Evolutionary conservation across 2,888 invertebrate species (phyloP).

Genomic region (Tetropium fuscum): DNA sequence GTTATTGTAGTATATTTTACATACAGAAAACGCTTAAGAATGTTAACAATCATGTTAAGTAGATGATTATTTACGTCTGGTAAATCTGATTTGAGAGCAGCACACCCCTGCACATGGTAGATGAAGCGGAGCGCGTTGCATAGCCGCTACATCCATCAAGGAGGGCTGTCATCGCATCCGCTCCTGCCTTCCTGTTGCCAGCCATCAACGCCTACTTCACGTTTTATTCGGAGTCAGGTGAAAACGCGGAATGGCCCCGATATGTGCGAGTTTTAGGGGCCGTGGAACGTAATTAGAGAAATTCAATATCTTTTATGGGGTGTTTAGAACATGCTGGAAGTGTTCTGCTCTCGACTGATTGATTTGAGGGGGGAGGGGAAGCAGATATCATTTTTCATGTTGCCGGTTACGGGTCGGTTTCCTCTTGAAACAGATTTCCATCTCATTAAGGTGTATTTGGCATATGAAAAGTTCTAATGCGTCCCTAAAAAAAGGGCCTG

Average conservation of each 20-base stretch:
- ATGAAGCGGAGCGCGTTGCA: slow-evolving; percentile 11
- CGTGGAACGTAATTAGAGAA: slow-evolving; percentile 38
- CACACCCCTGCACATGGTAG: slow-evolving; percentile 8
- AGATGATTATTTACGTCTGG: too few relatives aligned
- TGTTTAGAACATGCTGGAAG: slow-evolving; percentile 14
- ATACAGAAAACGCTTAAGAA: too few relatives aligned
- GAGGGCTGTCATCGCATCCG: slow-evolving; percentile 41
- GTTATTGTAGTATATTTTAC: too few relatives aligned
- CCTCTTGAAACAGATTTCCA: slow-evolving; percentile 13
- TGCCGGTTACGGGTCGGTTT: background rate
- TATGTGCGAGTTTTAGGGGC: slow-evolving; percentile 9
- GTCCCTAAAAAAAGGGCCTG: background rate
- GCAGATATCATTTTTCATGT: slow-evolving; percentile 19
- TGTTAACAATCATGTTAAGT: too few relatives aligned
- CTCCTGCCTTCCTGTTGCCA: slow-evolving; percentile 34
- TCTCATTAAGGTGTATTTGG: slow-evolving; percentile 9
- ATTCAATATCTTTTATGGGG: slow-evolving; percentile 36
- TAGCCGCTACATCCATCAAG: slow-evolving; percentile 42
- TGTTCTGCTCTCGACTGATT: slow-evolving; percentile 8
- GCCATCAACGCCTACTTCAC: slow-evolving; percentile 31
- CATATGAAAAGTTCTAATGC: slow-evolving; percentile 2
- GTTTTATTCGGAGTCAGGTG: slow-evolving; percentile 30
- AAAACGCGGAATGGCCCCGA: slow-evolving; percentile 14
- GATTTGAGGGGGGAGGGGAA: slow-evolving; percentile 3
- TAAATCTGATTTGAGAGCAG: too few relatives aligned